These are phyloP conservation scores for Brachyptera putata DNA, from an alignment of 2,888 invertebrate genomes.

Conservation along the genomic window DNA sequence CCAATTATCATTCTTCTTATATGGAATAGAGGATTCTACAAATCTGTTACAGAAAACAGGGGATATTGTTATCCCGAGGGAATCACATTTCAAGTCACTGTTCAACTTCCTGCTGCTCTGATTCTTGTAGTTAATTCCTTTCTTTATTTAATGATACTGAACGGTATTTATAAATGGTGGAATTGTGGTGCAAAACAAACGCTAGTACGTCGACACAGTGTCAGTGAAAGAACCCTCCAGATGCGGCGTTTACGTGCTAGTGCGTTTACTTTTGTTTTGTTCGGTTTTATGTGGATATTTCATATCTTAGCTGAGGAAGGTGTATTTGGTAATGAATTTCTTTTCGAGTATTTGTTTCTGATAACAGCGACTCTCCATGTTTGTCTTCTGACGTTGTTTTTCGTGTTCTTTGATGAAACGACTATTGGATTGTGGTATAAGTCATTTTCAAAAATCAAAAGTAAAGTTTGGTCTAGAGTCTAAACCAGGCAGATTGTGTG, in stretches of 20 bases:
- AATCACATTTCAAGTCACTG: neutral
- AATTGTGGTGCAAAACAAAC: neutral
- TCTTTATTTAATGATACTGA: neutral
- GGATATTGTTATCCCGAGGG: constrained; percentile 3
- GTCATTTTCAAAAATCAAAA: too few species aligned
- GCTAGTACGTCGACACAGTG: neutral
- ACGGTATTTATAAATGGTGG: neutral
- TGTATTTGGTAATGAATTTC: neutral
- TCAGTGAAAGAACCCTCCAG: neutral
- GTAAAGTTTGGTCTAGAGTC: too few species aligned
- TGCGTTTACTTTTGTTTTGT: neutral
- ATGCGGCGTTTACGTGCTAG: neutral
- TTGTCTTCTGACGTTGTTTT: neutral
- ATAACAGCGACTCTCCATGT: neutral
- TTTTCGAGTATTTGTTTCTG: neutral
- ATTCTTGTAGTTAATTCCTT: neutral
- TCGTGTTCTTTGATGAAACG: neutral
- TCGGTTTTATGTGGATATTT: neutral
- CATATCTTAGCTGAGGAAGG: neutral
- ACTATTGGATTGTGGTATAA: neutral
- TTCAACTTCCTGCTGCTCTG: neutral
- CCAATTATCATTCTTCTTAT: neutral
- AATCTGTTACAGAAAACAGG: neutral
- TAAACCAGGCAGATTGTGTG: too few species aligned
- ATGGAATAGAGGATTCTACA: neutral